Conservation (phyloP, 1,140 invertebrate species). For the Gyrodactylus bullatarudis region DNA sequence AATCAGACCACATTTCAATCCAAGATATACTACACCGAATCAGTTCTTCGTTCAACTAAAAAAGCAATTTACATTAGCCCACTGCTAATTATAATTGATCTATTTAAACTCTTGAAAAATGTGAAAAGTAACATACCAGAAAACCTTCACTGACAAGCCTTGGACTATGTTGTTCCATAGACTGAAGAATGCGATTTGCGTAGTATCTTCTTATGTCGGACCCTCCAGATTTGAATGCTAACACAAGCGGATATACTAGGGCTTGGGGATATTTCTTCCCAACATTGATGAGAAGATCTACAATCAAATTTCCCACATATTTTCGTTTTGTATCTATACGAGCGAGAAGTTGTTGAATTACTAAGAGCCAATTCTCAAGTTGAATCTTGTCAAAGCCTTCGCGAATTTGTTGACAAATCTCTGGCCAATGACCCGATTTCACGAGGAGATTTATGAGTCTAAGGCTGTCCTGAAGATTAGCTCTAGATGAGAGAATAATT, state of each 20-base stretch:
- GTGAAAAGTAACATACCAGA: slow-evolving; percentile 24
- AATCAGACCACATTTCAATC: slow-evolving; percentile 98
- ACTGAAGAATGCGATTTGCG: slow-evolving; percentile 69
- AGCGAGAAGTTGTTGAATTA: slow-evolving; percentile 89
- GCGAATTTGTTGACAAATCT: slow-evolving; percentile 23
- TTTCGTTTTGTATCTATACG: slow-evolving; percentile 64
- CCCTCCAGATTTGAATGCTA: slow-evolving; percentile 72
- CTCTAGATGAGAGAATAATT: slow-evolving; percentile 48
- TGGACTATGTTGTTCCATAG: slow-evolving; percentile 65
- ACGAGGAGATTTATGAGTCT: slow-evolving; percentile 19
- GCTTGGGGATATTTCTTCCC: slow-evolving; percentile 46
- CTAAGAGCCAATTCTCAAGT: slow-evolving; percentile 88
- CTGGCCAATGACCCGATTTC: slow-evolving; percentile 7
- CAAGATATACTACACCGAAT: slow-evolving; percentile 89
- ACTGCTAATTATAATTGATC: too few relatives aligned
- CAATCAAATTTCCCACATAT: slow-evolving; percentile 52
- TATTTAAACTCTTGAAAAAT: background rate
- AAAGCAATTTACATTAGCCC: too few relatives aligned
- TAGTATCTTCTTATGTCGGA: slow-evolving; percentile 34
- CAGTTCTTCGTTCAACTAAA: slow-evolving; percentile 57
- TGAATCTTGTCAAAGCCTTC: slow-evolving; percentile 66
- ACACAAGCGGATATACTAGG: slow-evolving; percentile 74
- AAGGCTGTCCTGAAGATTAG: slow-evolving; percentile 81
- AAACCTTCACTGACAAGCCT: slow-evolving; percentile 64
- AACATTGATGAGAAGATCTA: slow-evolving; percentile 65